Evolutionary conservation across 2,888 invertebrate genomes (phyloP), one percentile per base, ranked within the genome.

Genomic region (Rhamphomyia laevipes): DNA sequence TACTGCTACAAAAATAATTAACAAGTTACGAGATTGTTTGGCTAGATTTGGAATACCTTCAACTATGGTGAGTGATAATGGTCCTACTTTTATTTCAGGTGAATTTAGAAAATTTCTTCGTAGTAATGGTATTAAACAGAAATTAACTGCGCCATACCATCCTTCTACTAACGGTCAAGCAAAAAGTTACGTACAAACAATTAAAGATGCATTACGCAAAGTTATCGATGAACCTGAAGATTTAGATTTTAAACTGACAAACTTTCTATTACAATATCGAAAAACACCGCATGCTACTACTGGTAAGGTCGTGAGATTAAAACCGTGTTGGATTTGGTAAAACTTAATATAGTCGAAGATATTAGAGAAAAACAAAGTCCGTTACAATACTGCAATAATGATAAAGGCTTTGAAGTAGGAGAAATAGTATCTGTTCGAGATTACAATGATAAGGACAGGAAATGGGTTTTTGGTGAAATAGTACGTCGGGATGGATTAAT

Each of bases 101-200:
- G 50, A 57, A 48, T n/a, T n/a, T n/a, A n/a, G n/a, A n/a, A n/a
- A n/a, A n/a, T n/a, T n/a, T n/a, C n/a, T n/a, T n/a, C n/a, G n/a
- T n/a, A n/a, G n/a, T n/a, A n/a, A n/a, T n/a, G n/a, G n/a, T n/a
- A n/a, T n/a, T n/a, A n/a, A n/a, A n/a, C n/a, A n/a, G n/a, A n/a
- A n/a, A n/a, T n/a, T n/a, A n/a, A n/a, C n/a, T n/a, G n/a, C n/a
- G n/a, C 37, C 43, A 9, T 50, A 51, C 23, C 52, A 51, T 13
- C 54, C 48, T 3, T 33, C 48, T 10, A 50, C 53, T 15, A 60
- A 60, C 46, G 57, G 59, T 1, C 54, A 53, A 35, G 57, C 57
- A 0, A 58, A 58, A 48, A 38, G 57, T 7, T 56, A 49, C 33
- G 55, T 60, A 1, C 54, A 55, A 43, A 56, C 52, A 12, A 48